Evolutionary conservation across 2,113 vertebrate genomes (phyloP), one percentile per base, ranked within the genome.

Genomic region (Corythaixoides concolor): DNA sequence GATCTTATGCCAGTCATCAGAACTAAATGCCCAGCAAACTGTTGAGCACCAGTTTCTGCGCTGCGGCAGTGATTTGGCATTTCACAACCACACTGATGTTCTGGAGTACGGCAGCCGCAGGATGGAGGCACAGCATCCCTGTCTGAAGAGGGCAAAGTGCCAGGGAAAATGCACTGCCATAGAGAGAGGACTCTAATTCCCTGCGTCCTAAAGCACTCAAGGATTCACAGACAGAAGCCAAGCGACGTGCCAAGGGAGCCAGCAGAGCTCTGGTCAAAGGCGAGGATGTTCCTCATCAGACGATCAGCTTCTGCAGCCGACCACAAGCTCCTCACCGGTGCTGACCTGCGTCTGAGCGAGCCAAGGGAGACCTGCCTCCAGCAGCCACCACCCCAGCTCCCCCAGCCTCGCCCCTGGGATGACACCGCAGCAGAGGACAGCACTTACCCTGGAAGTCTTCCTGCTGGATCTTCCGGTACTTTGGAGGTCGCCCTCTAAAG

Each of bases 381-480:
- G 6, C 60, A 77, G 50, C 32, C n/a, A 64, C 78, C 78, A 63
- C 8, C 75, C 41, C 86, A 35, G 64, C 20, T 56, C 26, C 80
- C 45, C 2, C 1, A 26, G 33, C 49, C 63, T 28, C 21, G 50
- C 37, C 67, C 59, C 55, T 43, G 50, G 5, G 6, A 20, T 41
- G 43, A 73, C 70, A 35, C 37, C 16, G 4, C 2, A 23, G 37
- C 35, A 64, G 49, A 95, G 55, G 52, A 67, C 2, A 4, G 59
- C 39, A 66, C 99, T 99, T 98, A 99, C 99, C 98, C 75, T 99
- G 99, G 96, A 99, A 99, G 89, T 98, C 98, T 97, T 99, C 99
- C 90, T 99, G 99, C 45, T 99, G 99, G 95, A 98, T 98, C 98
- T 99, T 99, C 88, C 98, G 99, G 96, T 99, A 99, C 98, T 99